Evolutionary conservation across 2,113 vertebrate species (phyloP), one percentile per base, ranked within the genome.

Genomic region (Brachirus orientalis): DNA sequence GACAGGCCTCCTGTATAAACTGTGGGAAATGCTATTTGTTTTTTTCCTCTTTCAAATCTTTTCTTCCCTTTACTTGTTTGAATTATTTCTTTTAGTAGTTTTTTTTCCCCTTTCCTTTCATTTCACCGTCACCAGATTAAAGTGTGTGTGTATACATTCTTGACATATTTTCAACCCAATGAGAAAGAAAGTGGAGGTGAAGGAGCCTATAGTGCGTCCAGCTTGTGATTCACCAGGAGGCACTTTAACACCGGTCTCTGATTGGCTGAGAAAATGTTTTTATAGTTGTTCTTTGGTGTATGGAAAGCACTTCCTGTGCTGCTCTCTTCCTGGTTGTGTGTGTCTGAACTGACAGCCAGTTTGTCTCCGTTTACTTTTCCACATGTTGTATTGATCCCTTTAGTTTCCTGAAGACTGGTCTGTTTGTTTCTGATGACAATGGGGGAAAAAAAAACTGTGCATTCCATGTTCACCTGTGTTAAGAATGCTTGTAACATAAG

Each of bases 111-210:
- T 58, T 63, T 45, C 28, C 50, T 62, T n/a, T 46, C 40, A 22
- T n/a, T n/a, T n/a, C n/a, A n/a, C n/a, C n/a, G n/a, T n/a, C n/a
- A n/a, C n/a, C n/a, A 51, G 46, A 48, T 48, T 28, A 28, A 28
- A 22, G 35, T 11, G 6, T 45, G 14, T 45, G 41, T 45, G 43
- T 13, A 14, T 63, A 69, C 85, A 88, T 91, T 88, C 81, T 88
- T 86, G 50, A 84, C 66, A 89, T 87, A 82, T 88, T 38, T 86
- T 90, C 58, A 53, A 55, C 37, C 75, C 77, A 80, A 83, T 59
- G 54, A 70, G 66, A 74, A 56, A 69, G 50, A 72, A 78, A 58
- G 7, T 57, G 63, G 67, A 63, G 70, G 77, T 84, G 70, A 72
- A 65, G 76, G 79, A 75, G 38, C 73, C 75, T 75, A 73, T 73